Percentiles rank a stretch among this genome's conserved stretches.
phyloP scores from a whole-genome alignment of 2,797 vertebrate genomes.

The Aeoliscus strigatus region DNA sequence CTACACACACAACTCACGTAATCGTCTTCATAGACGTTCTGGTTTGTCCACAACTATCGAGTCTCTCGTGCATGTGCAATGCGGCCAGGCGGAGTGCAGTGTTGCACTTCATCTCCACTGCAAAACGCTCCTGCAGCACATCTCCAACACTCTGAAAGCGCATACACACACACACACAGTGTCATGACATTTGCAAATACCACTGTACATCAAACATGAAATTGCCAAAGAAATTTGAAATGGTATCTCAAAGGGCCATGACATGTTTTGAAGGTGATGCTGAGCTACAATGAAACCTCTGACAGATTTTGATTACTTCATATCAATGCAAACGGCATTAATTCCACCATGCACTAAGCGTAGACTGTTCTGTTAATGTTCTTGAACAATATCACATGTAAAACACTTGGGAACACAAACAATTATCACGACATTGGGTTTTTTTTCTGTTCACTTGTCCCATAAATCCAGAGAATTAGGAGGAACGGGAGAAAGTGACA shows the following conservation, averaged over 20 bases:
- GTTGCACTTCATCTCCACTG: slow-evolving; percentile 97
- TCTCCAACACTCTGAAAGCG: slow-evolving; percentile 90
- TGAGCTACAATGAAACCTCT: too few species aligned
- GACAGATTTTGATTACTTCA: too few species aligned
- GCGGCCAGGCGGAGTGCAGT: slow-evolving; percentile 90
- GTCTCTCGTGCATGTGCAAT: slow-evolving; percentile 94
- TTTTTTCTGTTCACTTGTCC: too few species aligned
- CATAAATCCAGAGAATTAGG: neutral
- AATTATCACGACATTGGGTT: too few species aligned
- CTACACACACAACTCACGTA: slow-evolving; percentile 80
- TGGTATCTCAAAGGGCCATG: too few species aligned
- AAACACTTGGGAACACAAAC: too few species aligned
- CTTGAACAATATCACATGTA: too few species aligned
- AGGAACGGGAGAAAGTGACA: neutral
- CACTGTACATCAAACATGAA: neutral
- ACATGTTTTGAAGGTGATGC: too few species aligned
- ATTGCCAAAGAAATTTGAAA: too few species aligned
- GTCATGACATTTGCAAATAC: slow-evolving; percentile 9
- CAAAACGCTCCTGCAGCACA: slow-evolving; percentile 93
- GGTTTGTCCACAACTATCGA: slow-evolving; percentile 86
- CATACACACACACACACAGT: slow-evolving; percentile 22
- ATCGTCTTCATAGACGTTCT: slow-evolving; percentile 93
- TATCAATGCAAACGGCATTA: too few species aligned
- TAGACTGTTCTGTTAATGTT: too few species aligned
- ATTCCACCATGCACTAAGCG: too few species aligned